Conservation (phyloP, 2,113 vertebrate genomes). For the Planiliza haematocheilus region DNA sequence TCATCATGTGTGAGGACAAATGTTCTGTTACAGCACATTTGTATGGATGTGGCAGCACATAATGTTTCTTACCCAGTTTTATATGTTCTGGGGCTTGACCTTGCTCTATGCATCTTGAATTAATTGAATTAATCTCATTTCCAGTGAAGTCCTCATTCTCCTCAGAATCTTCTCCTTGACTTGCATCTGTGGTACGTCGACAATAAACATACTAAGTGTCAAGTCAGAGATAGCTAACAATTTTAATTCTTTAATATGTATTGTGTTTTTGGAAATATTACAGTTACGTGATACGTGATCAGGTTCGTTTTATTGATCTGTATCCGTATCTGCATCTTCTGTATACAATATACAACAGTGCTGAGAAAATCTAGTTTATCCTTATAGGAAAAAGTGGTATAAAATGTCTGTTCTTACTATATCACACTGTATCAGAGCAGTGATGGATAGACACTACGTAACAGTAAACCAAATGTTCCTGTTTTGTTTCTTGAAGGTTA, state of each 20-base stretch:
- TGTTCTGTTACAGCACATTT: neutral
- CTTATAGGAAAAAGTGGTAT: no score
- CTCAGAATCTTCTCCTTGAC: constrained; percentile 10
- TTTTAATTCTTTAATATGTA: neutral
- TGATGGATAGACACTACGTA: no score
- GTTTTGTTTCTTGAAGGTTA: no score
- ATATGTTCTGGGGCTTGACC: neutral
- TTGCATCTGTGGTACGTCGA: constrained; percentile 14
- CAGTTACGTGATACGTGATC: neutral
- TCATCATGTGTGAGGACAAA: neutral
- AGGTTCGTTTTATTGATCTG: neutral
- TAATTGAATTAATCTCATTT: neutral
- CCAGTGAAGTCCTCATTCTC: constrained; percentile 5
- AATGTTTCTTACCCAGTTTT: constrained; percentile 32
- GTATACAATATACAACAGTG: neutral
- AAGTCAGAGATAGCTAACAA: neutral
- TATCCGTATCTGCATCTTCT: neutral
- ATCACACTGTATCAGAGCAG: no score
- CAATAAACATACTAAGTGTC: neutral
- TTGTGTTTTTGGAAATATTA: no score
- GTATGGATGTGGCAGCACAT: neutral
- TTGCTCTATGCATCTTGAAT: constrained; percentile 6
- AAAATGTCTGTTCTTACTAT: no score
- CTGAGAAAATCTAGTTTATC: no score
- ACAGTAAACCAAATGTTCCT: no score